These are phyloP conservation scores for Papilio polytes DNA, from an alignment of 1,140 invertebrate species.

Conservation along the genomic window DNA sequence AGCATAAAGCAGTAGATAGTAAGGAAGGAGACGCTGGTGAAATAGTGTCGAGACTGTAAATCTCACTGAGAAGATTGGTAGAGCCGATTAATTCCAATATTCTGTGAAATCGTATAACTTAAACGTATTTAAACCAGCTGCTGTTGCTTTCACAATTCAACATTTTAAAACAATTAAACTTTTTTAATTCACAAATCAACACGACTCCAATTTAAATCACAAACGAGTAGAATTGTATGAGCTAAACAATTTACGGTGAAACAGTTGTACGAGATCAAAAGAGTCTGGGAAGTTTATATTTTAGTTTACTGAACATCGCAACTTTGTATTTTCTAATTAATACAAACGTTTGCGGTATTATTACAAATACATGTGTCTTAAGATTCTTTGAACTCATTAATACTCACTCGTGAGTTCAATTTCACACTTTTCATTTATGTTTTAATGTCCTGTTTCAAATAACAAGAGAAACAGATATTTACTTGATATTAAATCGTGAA, in stretches of 20 bases:
- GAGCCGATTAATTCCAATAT: neutral
- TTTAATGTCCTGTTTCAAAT: neutral
- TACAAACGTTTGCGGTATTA: neutral
- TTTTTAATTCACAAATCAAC: slow-evolving; percentile 10
- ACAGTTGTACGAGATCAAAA: slow-evolving; percentile 11
- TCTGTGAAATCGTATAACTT: neutral
- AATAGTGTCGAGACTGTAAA: too few relatives aligned
- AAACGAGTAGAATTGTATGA: slow-evolving; percentile 11
- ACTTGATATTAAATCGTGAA: neutral
- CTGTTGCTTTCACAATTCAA: neutral
- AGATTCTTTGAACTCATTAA: neutral
- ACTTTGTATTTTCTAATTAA: slow-evolving; percentile 23
- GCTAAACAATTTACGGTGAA: slow-evolving; percentile 18
- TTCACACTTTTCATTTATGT: too few relatives aligned
- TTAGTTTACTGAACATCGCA: slow-evolving; percentile 5
- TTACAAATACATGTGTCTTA: neutral
- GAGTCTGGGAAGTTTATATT: slow-evolving; percentile 21
- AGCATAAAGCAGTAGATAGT: too few relatives aligned
- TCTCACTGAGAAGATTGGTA: too few relatives aligned
- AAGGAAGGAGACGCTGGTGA: too few relatives aligned
- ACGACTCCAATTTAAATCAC: slow-evolving; percentile 1
- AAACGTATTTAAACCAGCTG: neutral
- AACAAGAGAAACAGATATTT: neutral
- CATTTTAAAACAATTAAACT: slow-evolving; percentile 1
- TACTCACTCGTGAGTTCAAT: neutral